A percentile compares a stretch with the other conserved stretches of the same genome.
Evolutionary conservation across 2,888 invertebrate genomes (phyloP).

Genomic region (Leptodirus hochenwartii): DNA sequence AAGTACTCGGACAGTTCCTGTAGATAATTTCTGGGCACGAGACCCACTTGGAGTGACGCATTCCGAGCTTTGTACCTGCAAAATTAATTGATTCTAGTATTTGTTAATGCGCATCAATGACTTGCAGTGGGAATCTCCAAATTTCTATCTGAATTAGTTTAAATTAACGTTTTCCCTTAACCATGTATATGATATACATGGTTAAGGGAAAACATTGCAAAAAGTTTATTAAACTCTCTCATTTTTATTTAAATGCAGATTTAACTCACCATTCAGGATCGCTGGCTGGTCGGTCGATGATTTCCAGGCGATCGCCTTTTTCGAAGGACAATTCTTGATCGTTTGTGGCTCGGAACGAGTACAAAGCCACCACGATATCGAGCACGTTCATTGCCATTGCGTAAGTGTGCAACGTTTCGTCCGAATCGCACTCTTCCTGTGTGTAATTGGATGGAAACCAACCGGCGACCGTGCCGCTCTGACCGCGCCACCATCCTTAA

Average conservation of each 20-base stretch:
- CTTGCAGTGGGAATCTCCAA: no score
- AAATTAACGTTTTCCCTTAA: no score
- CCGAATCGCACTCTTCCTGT: conserved; percentile 72
- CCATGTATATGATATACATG: no score
- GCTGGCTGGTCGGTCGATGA: conserved; percentile 86
- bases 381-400: conserved; percentile 91
- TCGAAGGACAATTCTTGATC: conserved; percentile 94
- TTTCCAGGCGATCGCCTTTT: conserved; percentile 90
- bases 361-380: conserved; percentile 89
- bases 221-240: no score
- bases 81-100: no score
- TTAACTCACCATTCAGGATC: conserved; percentile 82
- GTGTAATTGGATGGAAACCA: conserved; percentile 99
- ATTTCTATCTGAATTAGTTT: no score
- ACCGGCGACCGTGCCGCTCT: conserved; percentile 47
- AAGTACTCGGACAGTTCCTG: conserved; percentile 83
- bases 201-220: no score
- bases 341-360: conserved; percentile 84
- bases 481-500: conserved; percentile 88
- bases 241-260: no score
- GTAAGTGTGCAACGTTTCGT: conserved; percentile 78
- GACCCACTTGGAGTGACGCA: conserved; percentile 76
- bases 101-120: no score
- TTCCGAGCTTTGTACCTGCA: conserved; percentile 76
- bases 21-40: conserved; percentile 90